Conservation (phyloP, 2,888 invertebrate species). For the Conus canariensis region DNA sequence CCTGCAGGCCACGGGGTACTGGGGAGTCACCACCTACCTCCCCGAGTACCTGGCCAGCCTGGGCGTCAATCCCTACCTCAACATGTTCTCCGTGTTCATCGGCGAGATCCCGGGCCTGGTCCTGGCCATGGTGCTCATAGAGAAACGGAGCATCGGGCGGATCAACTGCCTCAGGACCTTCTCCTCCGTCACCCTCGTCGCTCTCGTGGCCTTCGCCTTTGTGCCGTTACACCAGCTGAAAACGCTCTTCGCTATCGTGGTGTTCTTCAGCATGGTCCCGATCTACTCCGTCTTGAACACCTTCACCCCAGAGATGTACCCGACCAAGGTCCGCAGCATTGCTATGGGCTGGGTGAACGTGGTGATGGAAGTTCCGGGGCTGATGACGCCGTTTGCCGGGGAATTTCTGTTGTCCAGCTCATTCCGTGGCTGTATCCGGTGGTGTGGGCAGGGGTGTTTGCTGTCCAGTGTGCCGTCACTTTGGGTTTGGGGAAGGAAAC, state of each 20-base stretch:
- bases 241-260: conserved; percentile 65
- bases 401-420: conserved; percentile 64
- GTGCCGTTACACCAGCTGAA: conserved; percentile 62
- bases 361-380: conserved; percentile 65
- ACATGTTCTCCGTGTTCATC: conserved; percentile 69
- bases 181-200: conserved; percentile 59
- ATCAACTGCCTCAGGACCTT: conserved; percentile 69
- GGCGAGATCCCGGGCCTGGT: conserved; percentile 70
- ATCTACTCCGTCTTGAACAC: conserved; percentile 72
- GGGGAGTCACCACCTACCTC: conserved; percentile 71
- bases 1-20: conserved; percentile 69
- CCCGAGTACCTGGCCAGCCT: conserved; percentile 67
- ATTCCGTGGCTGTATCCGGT: conserved; percentile 69
- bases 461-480: conserved; percentile 60
- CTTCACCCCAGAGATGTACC: conserved; percentile 70
- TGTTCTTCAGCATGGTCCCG: conserved; percentile 72
- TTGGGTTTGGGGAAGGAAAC: conserved; percentile 64
- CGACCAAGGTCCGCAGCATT: conserved; percentile 66
- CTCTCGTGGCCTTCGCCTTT: conserved; percentile 65
- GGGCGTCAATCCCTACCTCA: conserved; percentile 67
- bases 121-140: conserved; percentile 69
- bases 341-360: conserved; percentile 71
- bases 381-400: conserved; percentile 68
- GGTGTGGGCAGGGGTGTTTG: conserved; percentile 65
- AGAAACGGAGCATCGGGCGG: conserved; percentile 66